Conservation (phyloP, 2,113 vertebrate genomes). For the Pygoscelis antarcticus region DNA sequence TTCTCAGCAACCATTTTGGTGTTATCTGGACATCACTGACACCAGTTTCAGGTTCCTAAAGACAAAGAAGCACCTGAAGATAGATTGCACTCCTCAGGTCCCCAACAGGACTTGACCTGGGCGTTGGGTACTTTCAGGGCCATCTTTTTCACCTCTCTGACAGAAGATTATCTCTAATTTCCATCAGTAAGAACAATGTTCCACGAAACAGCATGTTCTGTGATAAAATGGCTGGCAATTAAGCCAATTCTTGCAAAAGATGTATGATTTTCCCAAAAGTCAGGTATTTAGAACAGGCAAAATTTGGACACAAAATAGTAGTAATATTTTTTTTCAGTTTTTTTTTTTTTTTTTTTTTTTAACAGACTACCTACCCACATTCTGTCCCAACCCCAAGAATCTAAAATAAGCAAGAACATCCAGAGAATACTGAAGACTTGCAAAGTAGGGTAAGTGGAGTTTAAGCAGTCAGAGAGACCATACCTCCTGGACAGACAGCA, state of each 20-base stretch:
- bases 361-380: neutral
- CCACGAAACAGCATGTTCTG: neutral
- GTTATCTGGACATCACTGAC: neutral
- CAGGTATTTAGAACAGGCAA: neutral
- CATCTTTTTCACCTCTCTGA: neutral
- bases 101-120: neutral
- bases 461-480: neutral
- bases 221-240: neutral
- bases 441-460: neutral
- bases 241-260: neutral
- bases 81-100: neutral
- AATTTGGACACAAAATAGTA: neutral
- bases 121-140: neutral
- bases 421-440: neutral
- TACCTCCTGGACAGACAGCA: neutral
- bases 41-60: neutral
- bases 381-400: neutral
- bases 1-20: neutral
- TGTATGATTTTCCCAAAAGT: neutral
- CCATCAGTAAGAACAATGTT: neutral
- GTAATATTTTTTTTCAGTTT: accelerated
- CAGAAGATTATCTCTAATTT: neutral
- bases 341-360: too few relatives aligned
- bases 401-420: neutral
- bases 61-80: neutral